Evolutionary conservation across 1,140 invertebrate species (phyloP), one percentile per base, ranked within the genome.

Genomic region (Diorhabda carinulata): DNA sequence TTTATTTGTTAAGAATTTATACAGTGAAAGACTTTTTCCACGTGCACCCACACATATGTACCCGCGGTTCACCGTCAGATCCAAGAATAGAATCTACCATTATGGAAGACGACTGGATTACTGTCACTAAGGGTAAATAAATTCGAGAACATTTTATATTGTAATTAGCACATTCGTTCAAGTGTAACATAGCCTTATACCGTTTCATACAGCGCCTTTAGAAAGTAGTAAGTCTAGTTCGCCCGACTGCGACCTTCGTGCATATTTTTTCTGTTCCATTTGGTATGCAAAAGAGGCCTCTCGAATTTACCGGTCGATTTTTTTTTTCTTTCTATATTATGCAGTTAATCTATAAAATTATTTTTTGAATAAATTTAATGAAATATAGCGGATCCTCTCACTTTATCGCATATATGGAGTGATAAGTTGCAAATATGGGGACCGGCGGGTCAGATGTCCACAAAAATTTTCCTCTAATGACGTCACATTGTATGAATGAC

Each of bases 31-130:
- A 74, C n/a, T 42, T 56, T n/a, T 57, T 45, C 9, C 44, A 58
- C 59, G 56, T 25, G 65, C 67, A 59, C 71, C 68, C 67, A 67
- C 71, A 73, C 71, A 70, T 67, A 73, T 70, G 70, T 67, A 69
- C 59, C 62, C 63, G 5, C 10, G 43, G 43, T 43, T 43, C 43
- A 56, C 59, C 61, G 75, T 76, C 75, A 74, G 67, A 67, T 72
- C 71, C 67, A 74, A 73, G 75, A 76, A 76, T 76, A 76, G 74
- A 68, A 56, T 43, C 52, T n/a, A 56, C 68, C 25, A 70, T 68
- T 64, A 73, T 72, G 74, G 72, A 73, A 8, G 69, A 72, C n/a
- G 72, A 43, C 45, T 75, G 74, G 74, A 72, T 68, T 6, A 67
- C 68, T 7, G 74, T 75, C 3, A 25, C 25, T 25, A 73, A 68